Conservation (phyloP, 2,797 vertebrate species). For the Clarias platycephalus region DNA sequence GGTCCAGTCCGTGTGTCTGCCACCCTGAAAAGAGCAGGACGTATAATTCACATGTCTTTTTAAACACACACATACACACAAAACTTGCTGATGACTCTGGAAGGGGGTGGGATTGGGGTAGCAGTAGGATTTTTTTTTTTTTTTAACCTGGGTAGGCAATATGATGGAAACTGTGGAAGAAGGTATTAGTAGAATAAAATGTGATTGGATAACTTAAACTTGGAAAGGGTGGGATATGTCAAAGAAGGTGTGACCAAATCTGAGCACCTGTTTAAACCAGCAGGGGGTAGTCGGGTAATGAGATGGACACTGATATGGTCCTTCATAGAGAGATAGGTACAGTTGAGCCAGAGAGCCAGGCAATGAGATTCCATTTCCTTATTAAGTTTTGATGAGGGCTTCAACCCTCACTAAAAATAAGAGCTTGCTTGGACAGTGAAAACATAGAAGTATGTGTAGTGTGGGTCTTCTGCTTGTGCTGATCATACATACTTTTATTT, state of each 20-base stretch:
- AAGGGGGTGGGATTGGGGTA: slow-evolving; percentile 7
- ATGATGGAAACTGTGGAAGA: slow-evolving; percentile 12
- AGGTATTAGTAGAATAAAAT: neutral
- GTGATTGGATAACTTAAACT: slow-evolving; percentile 31
- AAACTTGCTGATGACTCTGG: slow-evolving; percentile 6
- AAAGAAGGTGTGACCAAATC: slow-evolving; percentile 35
- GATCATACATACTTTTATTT: slow-evolving; percentile 6
- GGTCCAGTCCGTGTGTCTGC: slow-evolving; percentile 64
- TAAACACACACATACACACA: slow-evolving; percentile 34
- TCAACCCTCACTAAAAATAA: slow-evolving; percentile 75
- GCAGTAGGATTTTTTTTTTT: slow-evolving; percentile 1
- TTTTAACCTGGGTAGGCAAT: slow-evolving; percentile 16
- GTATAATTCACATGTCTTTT: slow-evolving; percentile 37
- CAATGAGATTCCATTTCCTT: slow-evolving; percentile 71
- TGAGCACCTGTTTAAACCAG: slow-evolving; percentile 65
- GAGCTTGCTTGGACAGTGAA: slow-evolving; percentile 41
- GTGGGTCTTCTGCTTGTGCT: slow-evolving; percentile 5
- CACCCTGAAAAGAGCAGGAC: slow-evolving; percentile 71
- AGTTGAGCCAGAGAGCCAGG: slow-evolving; percentile 57
- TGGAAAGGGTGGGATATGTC: slow-evolving; percentile 47
- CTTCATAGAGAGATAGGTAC: slow-evolving; percentile 29
- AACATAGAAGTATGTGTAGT: slow-evolving; percentile 51
- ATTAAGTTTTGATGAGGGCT: slow-evolving; percentile 72
- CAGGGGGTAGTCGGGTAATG: slow-evolving; percentile 8
- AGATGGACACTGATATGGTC: slow-evolving; percentile 43